Evolutionary conservation across 1,140 invertebrate genomes (phyloP).

Genomic region (Drosophila tsacasi): DNA sequence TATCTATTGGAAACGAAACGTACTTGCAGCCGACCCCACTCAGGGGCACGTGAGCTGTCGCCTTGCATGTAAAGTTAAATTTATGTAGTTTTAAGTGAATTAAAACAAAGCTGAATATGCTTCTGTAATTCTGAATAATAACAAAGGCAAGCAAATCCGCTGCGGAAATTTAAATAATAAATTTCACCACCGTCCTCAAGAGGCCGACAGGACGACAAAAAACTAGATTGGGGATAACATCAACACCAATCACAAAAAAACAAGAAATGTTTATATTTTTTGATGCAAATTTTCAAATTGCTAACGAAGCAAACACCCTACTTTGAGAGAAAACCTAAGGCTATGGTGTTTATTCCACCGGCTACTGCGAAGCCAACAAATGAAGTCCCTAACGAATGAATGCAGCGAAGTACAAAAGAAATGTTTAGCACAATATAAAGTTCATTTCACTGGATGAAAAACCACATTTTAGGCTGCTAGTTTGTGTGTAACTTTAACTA

Average conservation of each 20-base stretch:
- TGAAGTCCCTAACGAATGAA: not conserved
- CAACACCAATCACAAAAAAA: constrained; percentile 39
- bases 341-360: constrained; percentile 3
- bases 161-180: constrained; percentile 76
- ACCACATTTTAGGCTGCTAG: not conserved
- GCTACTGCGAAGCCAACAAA: not conserved
- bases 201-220: constrained; percentile 30
- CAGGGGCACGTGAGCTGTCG: constrained; percentile 72
- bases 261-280: constrained; percentile 76
- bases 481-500: not conserved
- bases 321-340: not conserved
- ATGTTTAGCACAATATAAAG: constrained; percentile 6
- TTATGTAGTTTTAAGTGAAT: constrained; percentile 82
- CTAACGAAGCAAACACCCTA: constrained; percentile 74
- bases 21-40: constrained; percentile 39
- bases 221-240: constrained; percentile 49
- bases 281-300: constrained; percentile 61
- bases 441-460: not conserved
- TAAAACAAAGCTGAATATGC: constrained; percentile 67
- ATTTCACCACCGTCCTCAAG: constrained; percentile 44
- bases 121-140: constrained; percentile 61
- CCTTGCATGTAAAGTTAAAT: constrained; percentile 77
- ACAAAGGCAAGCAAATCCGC: constrained; percentile 64
- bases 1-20: constrained; percentile 63
- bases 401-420: constrained; percentile 11